These are phyloP conservation scores for Rhizoglyphus robini DNA, from an alignment of 1,140 invertebrate genomes.

Conservation along the genomic window DNA sequence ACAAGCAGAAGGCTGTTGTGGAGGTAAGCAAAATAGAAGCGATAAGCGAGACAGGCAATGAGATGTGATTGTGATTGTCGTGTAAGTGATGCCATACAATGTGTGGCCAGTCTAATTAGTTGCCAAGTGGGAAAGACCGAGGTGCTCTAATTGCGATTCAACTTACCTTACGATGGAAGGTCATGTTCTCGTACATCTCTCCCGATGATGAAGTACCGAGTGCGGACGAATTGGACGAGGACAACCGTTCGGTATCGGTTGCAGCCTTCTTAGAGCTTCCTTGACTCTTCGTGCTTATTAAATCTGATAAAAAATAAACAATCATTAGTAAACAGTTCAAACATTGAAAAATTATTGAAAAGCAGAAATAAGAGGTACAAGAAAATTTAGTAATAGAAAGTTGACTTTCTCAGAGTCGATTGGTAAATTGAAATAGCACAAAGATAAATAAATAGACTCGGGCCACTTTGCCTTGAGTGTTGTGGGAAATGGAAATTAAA, in stretches of 20 bases:
- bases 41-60: background rate
- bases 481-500: no score
- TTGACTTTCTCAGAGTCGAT: no score
- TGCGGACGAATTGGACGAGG: slow-evolving; percentile 4
- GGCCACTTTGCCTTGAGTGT: no score
- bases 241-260: slow-evolving; percentile 5
- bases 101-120: no score
- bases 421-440: no score
- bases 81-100: no score
- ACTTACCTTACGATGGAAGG: slow-evolving; percentile 22
- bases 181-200: slow-evolving; percentile 23
- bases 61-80: no score
- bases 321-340: background rate
- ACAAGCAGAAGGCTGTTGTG: background rate
- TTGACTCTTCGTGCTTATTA: slow-evolving; percentile 14
- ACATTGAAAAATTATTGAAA: background rate
- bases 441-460: no score
- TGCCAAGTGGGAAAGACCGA: background rate
- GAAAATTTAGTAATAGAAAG: background rate
- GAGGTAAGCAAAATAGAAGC: background rate
- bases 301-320: background rate
- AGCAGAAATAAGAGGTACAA: background rate
- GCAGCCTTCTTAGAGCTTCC: slow-evolving; percentile 3
- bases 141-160: background rate
- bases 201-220: background rate